These are phyloP conservation scores for Coluber constrictor DNA, from an alignment of 2,797 vertebrate genomes.

Conservation along the genomic window DNA sequence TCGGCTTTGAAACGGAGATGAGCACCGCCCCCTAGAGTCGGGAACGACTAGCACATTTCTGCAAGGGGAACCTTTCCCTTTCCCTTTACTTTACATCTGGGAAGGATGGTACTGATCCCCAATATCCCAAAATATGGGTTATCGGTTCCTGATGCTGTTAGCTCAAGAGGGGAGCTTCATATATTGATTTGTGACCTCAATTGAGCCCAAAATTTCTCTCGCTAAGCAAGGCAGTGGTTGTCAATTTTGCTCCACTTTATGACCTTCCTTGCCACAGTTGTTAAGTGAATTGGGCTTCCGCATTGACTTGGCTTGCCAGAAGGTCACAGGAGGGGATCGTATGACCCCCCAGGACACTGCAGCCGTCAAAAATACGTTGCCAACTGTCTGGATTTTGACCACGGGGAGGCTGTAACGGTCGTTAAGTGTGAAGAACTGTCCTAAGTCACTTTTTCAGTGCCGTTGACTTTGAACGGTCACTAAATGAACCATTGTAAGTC, in stretches of 20 bases:
- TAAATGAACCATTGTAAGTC: neutral
- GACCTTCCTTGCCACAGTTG: too few relatives aligned
- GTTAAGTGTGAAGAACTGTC: neutral
- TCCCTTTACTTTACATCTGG: neutral
- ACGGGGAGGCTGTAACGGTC: neutral
- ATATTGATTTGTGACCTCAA: neutral
- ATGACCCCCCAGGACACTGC: neutral
- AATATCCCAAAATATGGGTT: neutral
- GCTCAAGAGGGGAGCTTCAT: neutral
- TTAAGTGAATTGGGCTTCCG: too few relatives aligned
- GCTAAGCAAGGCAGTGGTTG: neutral
- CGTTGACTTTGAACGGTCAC: neutral
- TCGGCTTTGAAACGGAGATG: too few relatives aligned
- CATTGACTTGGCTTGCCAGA: neutral
- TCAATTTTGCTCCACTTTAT: neutral
- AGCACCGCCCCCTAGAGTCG: too few relatives aligned
- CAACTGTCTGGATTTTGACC: neutral
- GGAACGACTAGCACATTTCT: too few relatives aligned
- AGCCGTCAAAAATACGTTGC: neutral
- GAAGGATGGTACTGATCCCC: neutral
- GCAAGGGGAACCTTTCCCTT: too few relatives aligned
- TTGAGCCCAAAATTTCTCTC: neutral
- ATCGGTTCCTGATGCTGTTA: neutral
- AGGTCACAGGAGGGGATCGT: neutral
- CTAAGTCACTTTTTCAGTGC: neutral